Evolutionary conservation across 2,888 invertebrate species (phyloP).

Genomic region (Cyclophora albipunctata): DNA sequence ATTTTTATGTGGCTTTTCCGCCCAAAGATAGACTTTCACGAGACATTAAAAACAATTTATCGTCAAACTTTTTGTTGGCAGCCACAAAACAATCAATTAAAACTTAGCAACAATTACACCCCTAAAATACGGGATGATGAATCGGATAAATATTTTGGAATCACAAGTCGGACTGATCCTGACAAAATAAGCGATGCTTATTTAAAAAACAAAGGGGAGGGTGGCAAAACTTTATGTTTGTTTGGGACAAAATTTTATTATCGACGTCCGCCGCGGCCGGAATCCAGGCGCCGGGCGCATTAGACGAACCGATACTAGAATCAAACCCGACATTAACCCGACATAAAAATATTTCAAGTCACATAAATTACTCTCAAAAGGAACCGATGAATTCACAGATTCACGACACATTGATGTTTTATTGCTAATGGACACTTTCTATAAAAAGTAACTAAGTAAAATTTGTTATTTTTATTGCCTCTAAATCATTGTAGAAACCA

Average conservation of each 20-base stretch:
- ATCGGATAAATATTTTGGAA: constrained; percentile 50
- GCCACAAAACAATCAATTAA: constrained; percentile 11
- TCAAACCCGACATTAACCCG: constrained; percentile 62
- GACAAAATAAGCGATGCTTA: constrained; percentile 57
- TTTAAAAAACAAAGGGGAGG: constrained; percentile 61
- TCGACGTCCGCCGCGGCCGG: constrained; percentile 54
- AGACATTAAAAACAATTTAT: constrained; percentile 15
- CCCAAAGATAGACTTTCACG: too few species aligned
- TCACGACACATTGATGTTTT: constrained; percentile 51
- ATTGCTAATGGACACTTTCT: constrained; percentile 56
- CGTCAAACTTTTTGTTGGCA: constrained; percentile 1
- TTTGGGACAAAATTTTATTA: constrained; percentile 64
- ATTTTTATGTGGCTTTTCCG: too few species aligned
- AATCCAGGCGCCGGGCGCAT: constrained; percentile 67
- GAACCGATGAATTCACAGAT: constrained; percentile 64
- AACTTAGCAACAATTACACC: constrained; percentile 1
- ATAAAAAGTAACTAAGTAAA: constrained; percentile 25
- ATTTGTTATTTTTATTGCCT: constrained; percentile 37
- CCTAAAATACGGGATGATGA: constrained; percentile 13
- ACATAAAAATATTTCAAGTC: constrained; percentile 69
- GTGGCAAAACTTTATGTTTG: constrained; percentile 63
- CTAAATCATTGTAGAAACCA: constrained; percentile 33
- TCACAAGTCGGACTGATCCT: constrained; percentile 45
- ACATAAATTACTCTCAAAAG: constrained; percentile 67
- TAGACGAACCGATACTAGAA: constrained; percentile 64